Evolutionary conservation across 2,113 vertebrate genomes (phyloP).

Genomic region (Megaptera novaeangliae): DNA sequence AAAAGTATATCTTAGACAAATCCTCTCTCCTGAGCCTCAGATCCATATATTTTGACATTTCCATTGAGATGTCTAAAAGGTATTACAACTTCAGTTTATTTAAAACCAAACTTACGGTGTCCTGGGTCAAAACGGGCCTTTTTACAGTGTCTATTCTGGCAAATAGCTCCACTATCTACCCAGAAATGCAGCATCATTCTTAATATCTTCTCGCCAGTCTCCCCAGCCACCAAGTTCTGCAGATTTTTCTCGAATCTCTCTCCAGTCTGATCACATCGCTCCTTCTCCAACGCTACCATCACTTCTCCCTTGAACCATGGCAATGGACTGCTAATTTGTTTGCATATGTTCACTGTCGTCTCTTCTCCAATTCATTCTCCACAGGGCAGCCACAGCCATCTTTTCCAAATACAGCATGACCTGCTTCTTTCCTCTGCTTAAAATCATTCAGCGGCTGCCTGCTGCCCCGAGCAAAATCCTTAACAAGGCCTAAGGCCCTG

Average conservation of each 20-base stretch:
- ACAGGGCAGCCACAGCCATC: not conserved
- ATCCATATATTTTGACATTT: not conserved
- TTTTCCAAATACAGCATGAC: not conserved
- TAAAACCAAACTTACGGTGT: not conserved
- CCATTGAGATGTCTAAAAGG: not conserved
- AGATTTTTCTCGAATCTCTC: not conserved
- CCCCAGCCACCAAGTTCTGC: not conserved
- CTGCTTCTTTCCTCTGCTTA: not conserved
- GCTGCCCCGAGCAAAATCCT: not conserved
- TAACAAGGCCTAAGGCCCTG: not conserved
- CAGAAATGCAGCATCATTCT: not conserved
- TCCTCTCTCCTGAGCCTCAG: not conserved
- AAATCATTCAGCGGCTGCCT: not conserved
- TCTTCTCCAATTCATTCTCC: not conserved
- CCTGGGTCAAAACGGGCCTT: not conserved
- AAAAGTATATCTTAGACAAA: not conserved
- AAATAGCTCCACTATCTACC: not conserved
- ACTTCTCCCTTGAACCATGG: not conserved
- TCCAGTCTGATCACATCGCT: not conserved
- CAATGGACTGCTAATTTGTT: not conserved
- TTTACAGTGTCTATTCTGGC: not conserved
- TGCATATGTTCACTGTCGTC: not conserved
- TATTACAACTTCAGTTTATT: not conserved
- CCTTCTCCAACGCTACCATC: not conserved
- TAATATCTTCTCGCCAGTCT: not conserved